Percentiles rank a stretch among this genome's conserved stretches.
Conservation (phyloP, 2,113 vertebrate genomes). For the Toxotes chatareus region DNA sequence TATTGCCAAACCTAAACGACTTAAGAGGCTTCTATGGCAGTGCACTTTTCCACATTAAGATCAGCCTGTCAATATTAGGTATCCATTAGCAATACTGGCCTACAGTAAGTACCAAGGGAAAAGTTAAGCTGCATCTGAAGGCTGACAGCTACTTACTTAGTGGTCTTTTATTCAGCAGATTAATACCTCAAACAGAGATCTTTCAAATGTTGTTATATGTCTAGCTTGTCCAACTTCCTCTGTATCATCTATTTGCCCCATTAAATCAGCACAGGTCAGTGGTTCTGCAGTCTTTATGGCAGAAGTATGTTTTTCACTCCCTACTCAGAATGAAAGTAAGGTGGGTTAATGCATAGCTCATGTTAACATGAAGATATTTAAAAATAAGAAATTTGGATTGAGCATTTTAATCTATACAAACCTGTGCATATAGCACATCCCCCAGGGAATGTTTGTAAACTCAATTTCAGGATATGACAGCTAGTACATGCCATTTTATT, state of each 20-base stretch:
- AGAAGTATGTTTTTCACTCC: neutral
- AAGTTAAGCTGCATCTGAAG: conserved; percentile 15
- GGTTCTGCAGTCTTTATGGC: neutral
- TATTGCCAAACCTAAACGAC: neutral
- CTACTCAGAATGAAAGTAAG: neutral
- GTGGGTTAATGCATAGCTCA: neutral
- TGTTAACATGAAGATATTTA: neutral
- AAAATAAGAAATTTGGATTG: neutral
- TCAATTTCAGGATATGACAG: neutral
- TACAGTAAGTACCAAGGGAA: neutral
- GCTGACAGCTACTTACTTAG: conserved; percentile 31
- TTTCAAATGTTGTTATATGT: neutral
- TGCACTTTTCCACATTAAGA: conserved; percentile 2
- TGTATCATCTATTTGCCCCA: conserved; percentile 6
- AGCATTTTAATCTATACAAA: neutral
- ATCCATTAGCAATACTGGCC: conserved; percentile 26
- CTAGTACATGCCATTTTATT: neutral
- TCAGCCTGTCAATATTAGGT: conserved; percentile 15
- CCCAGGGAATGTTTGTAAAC: neutral
- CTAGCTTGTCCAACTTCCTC: neutral
- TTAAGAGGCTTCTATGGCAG: neutral
- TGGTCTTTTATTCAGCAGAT: conserved; percentile 12
- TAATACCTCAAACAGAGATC: neutral
- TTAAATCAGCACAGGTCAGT: neutral
- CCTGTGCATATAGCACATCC: neutral